phyloP scores from a whole-genome alignment of 92 coral and sea anemone genomes.

The Hydrozoanthus gracilis region DNA sequence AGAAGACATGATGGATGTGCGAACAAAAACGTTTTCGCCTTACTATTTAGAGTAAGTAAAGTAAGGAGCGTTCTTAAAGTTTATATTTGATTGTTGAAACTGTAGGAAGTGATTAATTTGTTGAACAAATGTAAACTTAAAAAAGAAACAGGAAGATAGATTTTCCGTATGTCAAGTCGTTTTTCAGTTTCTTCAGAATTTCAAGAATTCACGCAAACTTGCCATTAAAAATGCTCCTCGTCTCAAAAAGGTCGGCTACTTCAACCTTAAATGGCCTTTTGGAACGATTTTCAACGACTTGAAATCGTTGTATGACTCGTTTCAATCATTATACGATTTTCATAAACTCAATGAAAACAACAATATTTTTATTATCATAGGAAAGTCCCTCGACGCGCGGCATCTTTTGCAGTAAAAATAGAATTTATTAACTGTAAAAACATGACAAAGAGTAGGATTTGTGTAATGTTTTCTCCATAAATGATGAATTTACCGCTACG shows the following conservation, averaged over 20 bases:
- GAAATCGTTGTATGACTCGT: not conserved
- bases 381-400: not conserved
- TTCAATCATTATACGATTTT: conserved; percentile 2
- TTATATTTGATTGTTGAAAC: too few species aligned
- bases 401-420: not conserved
- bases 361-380: conserved; percentile 29
- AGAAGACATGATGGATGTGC: too few species aligned
- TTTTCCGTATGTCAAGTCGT: not conserved
- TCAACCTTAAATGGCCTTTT: not conserved
- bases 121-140: not conserved
- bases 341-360: not conserved
- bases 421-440: not conserved
- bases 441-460: not conserved
- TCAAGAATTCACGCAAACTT: not conserved
- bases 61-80: too few species aligned
- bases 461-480: conserved; percentile 3
- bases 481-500: not conserved
- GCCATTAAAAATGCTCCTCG: not conserved
- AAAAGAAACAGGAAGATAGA: not conserved
- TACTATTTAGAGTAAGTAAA: too few species aligned
- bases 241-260: not conserved
- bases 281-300: not conserved
- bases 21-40: too few species aligned
- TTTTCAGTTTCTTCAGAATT: not conserved
- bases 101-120: too few species aligned